Evolutionary conservation across 2,888 invertebrate species (phyloP).

Genomic region (Gerosis bhagava): DNA sequence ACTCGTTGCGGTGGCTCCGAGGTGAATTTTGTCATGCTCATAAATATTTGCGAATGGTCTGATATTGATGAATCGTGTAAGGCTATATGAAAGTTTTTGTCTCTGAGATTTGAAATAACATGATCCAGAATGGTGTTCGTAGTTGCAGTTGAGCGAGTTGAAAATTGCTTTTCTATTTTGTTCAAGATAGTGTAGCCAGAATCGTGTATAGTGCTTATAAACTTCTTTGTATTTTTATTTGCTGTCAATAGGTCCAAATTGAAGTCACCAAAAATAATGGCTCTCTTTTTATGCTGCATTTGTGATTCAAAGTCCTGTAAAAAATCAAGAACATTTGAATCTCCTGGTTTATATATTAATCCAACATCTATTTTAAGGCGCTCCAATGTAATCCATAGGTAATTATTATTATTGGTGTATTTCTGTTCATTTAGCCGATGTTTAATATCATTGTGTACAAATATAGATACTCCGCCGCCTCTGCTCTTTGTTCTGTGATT

Average conservation of each 20-base stretch:
- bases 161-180: neutral
- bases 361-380: neutral
- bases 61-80: neutral
- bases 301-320: slow-evolving; percentile 1
- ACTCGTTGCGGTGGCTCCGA: too few relatives aligned
- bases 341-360: slow-evolving; percentile 4
- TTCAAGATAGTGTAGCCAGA: neutral
- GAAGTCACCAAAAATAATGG: neutral
- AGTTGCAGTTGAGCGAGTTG: neutral
- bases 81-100: neutral
- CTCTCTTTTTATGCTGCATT: neutral
- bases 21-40: slow-evolving; percentile 1
- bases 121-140: neutral
- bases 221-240: neutral
- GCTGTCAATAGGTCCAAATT: neutral
- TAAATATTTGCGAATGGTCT: slow-evolving; percentile 1
- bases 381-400: neutral
- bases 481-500: too few relatives aligned
- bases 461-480: too few relatives aligned
- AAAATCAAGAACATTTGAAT: slow-evolving; percentile 3
- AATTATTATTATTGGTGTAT: too few relatives aligned
- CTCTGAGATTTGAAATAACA: neutral
- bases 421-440: too few relatives aligned
- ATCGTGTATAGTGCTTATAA: neutral
- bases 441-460: too few relatives aligned